Evolutionary conservation across 2,797 vertebrate genomes (phyloP), one percentile per base, ranked within the genome.

Genomic region (Brotula barbata): DNA sequence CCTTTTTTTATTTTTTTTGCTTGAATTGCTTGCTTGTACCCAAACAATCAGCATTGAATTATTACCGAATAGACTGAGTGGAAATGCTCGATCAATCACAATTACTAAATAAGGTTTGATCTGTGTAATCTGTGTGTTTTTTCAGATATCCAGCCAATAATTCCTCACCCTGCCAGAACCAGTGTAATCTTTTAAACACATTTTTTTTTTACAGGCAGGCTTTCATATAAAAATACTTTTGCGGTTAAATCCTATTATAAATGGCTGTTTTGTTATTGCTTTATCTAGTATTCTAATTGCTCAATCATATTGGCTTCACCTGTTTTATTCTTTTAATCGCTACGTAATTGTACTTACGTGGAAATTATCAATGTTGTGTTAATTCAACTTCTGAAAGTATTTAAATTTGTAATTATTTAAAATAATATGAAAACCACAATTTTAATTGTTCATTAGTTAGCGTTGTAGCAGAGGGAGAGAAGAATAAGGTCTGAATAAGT

Each of bases 1-100:
- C 58, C 25, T 55, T 1, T 22, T 45, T 71, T 58, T 66, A 48
- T 54, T 45, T 71, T 58, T 66, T 45, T 54, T 63, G 48, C 49
- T 72, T 39, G 47, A 51, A 83, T 58, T 54, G 68, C 45, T 61
- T 16, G 10, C 9, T 33, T 53, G 34, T 60, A 56, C 64, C 57
- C 43, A 46, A 46, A 75, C 61, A 58, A 48, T 20, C 50, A 68
- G 69, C 70, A 64, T 53, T 64, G 45, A 77, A 64, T 75, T 64
- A 49, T 60, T 66, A 39, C 51, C 33, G 17, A 58, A 46, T 21
- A 56, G 64, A 60, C 28, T 44, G 25, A 65, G 52, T 58, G 60
- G 50, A 76, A 63, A 80, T 63, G 31, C 44, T 21, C 23, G 28
- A 52, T 71, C 48, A 11, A 10, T 52, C 12, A 6, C 39, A 39